Evolutionary conservation across 2,797 vertebrate species (phyloP).

Genomic region (Vireo griseus): DNA sequence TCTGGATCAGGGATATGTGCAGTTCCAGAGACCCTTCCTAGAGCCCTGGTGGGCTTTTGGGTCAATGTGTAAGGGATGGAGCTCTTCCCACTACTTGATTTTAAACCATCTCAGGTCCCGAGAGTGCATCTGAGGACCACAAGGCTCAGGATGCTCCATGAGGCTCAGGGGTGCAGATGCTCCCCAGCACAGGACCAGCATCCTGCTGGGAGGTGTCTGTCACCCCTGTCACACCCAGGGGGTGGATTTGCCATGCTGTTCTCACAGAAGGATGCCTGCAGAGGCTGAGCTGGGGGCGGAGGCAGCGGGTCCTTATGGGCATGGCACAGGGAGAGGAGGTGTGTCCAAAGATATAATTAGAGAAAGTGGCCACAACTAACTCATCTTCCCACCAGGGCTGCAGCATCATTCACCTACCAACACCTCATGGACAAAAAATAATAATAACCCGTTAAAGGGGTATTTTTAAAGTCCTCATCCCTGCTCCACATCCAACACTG

Average conservation of each 20-base stretch:
- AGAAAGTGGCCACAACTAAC: constrained; percentile 6
- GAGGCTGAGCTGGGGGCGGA: neutral
- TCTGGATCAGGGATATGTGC: neutral
- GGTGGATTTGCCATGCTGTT: neutral
- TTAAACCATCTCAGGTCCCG: neutral
- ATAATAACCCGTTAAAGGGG: neutral
- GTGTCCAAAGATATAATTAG: neutral
- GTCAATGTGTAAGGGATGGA: neutral
- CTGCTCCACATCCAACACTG: neutral
- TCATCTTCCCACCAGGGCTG: neutral
- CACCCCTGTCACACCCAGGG: neutral
- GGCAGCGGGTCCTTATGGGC: neutral
- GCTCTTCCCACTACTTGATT: neutral
- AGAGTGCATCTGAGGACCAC: neutral
- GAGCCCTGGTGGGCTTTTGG: neutral
- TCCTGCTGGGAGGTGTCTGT: neutral
- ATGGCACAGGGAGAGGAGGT: neutral
- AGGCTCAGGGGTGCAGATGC: neutral
- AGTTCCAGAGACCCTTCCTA: neutral
- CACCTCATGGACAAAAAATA: neutral
- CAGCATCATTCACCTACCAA: neutral
- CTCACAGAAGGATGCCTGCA: neutral
- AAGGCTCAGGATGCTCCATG: neutral
- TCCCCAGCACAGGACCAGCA: neutral
- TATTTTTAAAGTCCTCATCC: neutral